A percentile compares a stretch with the other conserved stretches of the same genome.
phyloP scores from a whole-genome alignment of 2,113 vertebrate genomes.

The Lathamus discolor region DNA sequence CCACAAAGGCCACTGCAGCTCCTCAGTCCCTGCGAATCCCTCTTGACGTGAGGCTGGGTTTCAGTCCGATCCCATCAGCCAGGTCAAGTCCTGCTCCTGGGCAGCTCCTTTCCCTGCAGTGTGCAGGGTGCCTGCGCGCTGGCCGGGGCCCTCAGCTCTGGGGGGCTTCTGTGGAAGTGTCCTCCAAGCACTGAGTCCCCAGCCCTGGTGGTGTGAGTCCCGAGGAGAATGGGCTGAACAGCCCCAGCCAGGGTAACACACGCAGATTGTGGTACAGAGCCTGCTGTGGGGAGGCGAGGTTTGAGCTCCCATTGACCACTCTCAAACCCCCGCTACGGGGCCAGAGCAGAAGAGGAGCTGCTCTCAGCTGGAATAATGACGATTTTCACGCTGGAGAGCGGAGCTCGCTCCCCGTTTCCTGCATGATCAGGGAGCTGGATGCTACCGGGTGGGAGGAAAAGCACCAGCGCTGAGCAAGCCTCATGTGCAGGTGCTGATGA shows the following conservation, averaged over 20 bases:
- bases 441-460: not conserved
- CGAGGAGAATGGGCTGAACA: accelerated
- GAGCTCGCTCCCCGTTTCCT: not conserved
- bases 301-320: not conserved
- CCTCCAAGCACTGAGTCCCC: not conserved
- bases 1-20: not conserved
- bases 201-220: not conserved
- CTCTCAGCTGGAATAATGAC: not conserved
- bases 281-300: not conserved
- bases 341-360: not conserved
- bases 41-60: not conserved
- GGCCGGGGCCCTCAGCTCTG: not conserved
- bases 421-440: not conserved
- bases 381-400: not conserved
- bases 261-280: not conserved
- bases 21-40: not conserved
- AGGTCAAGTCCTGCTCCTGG: not conserved
- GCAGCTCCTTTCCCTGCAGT: not conserved
- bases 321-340: not conserved
- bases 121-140: accelerated
- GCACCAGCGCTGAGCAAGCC: accelerated
- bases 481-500: not conserved
- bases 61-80: not conserved
- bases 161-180: not conserved
- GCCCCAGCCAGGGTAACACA: not conserved